Base-by-base conservation (phyloP, 2,888 invertebrate species). In the Synanthedon tipuliformis region DNA sequence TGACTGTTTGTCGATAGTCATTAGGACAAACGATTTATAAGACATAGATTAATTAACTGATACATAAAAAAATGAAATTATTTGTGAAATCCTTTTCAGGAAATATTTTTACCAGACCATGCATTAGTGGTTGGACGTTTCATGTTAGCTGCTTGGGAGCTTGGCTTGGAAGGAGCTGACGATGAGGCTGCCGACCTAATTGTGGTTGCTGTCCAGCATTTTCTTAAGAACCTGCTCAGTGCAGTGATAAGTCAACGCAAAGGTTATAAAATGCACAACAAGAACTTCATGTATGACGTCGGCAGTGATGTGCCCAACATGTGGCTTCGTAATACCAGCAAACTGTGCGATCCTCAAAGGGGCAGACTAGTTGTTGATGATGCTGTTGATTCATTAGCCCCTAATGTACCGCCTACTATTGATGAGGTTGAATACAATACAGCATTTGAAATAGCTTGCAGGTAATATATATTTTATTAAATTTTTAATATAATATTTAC, bases 131-230 rank as follows among this genome's bases (percentile, higher is more conserved):
- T 94, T 57, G 95, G 95, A 0, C 88, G 96, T 55, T 91, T 97
- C 63, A 90, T 95, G 77, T 89, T 97, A 10, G 92, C 94, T 4
- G 95, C 96, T 5, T 97, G 96, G 96, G 96, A 97, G 68, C 90
- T 92, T 51, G 96, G 95, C 0, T 88, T 97, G 48, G 93, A 95
- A 61, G 94, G 95, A 7, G 94, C 94, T 3, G 94, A 95, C 57
- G 94, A 95, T 66, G 91, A 90, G 58, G 94, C 95, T 4, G 94
- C 95, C 0, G 93, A 94, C 57, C 87, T 95, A n/a, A 89, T 97
- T 51, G 92, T 95, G 45, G 90, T 92, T 50, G 94, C 95, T 1
- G 93, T 95, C 1, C 84, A 92, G 85, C 89, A 91, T 57, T 93
- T 95, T 66, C 87, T 97, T 1, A 96, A 96, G 72, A 94, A 95